phyloP scores from a whole-genome alignment of 2,888 invertebrate genomes.

The Malthinus flaveolus region DNA sequence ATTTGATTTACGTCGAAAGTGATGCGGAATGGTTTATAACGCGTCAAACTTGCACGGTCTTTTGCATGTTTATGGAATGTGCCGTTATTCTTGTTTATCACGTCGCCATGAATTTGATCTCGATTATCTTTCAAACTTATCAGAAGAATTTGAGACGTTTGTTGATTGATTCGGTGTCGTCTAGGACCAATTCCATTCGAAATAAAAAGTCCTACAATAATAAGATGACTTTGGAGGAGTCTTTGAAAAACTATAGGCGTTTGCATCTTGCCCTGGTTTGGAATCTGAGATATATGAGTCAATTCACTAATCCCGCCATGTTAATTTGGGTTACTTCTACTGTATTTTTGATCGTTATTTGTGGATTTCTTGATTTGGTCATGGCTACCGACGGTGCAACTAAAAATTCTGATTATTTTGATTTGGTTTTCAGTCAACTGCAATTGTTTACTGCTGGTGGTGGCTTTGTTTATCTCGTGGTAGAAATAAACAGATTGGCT shows the following conservation, averaged over 20 bases:
- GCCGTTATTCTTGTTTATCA: background rate
- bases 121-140: background rate
- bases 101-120: background rate
- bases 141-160: background rate
- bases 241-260: background rate
- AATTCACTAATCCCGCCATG: background rate
- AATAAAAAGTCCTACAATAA: background rate
- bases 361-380: background rate
- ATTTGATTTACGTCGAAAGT: background rate
- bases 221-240: background rate
- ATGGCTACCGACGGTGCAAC: background rate
- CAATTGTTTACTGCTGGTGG: background rate
- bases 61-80: background rate
- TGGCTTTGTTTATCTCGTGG: background rate
- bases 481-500: background rate
- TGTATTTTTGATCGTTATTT: background rate
- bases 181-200: too few species aligned
- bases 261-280: background rate
- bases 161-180: too few species aligned
- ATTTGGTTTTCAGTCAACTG: background rate
- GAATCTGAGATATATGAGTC: background rate
- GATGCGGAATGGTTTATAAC: background rate
- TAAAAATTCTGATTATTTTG: background rate
- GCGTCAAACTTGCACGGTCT: background rate
- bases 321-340: background rate